Evolutionary conservation across 2,888 invertebrate genomes (phyloP), one percentile per base, ranked within the genome.

Genomic region (Mimas tiliae): DNA sequence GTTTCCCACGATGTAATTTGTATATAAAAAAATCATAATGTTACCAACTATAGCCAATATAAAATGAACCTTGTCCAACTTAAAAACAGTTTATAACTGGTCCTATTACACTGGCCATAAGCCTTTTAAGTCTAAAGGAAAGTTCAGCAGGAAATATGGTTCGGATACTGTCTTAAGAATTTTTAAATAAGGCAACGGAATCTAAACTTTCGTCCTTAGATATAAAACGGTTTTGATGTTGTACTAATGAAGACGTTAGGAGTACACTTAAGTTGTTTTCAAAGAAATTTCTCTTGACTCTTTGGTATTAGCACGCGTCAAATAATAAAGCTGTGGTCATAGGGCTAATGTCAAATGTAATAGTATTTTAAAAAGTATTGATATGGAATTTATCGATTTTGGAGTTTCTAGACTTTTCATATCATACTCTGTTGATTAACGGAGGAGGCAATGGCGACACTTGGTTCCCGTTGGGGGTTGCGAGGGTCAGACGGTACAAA

Each of bases 1-100:
- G 91, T 91, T 94, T 94, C 94, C 94, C 94, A 94, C 94, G 94
- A 78, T 79, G 74, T 76, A 77, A 74, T 58, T 55, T 34, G 33
- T 58, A 55, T n/a, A n/a, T 48, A 65, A 68, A 70, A 63, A 68
- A 70, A 68, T 69, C 58, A n/a, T 62, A 62, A 67, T 63, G 69
- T 68, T 70, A 72, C 69, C 69, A 69, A 72, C 72, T 72, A 73
- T 8, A 12, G 21, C 58, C 33, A 47, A 58, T 38, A 34, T 19
- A 21, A 58, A 65, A 48, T 58, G 34, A 55, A 14, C 58, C 34
- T 48, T 65, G 34, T 48, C 11, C 8, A 16, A 34, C 8, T 6
- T 9, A 55, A 47, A 50, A 58, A 47, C 14, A 58, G 48, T 34
- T 19, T 19, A 55, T 38, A 48, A 34, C 34, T 1, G 8, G 33